Conservation (phyloP, 2,113 vertebrate genomes). For the Oxyura jamaicensis region DNA sequence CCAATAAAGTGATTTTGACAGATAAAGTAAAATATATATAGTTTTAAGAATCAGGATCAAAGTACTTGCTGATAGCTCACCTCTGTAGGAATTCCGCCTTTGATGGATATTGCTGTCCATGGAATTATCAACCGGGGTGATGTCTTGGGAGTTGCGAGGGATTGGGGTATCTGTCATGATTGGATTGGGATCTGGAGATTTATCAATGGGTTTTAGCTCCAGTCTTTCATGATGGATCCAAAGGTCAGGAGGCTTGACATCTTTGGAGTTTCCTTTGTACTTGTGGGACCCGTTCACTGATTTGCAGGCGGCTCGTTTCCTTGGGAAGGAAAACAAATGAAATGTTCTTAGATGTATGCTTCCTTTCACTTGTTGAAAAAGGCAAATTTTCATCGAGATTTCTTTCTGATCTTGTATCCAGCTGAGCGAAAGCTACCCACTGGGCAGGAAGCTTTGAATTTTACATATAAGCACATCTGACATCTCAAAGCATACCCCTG, state of each 20-base stretch:
- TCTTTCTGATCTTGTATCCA: neutral
- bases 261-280: conserved; percentile 97
- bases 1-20: neutral
- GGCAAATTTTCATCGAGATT: neutral
- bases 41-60: neutral
- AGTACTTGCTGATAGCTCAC: conserved; percentile 58
- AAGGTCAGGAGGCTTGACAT: conserved; percentile 96
- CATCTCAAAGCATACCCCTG: neutral
- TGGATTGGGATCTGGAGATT: conserved; percentile 95
- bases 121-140: conserved; percentile 90
- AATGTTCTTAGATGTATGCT: neutral
- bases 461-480: neutral
- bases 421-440: neutral
- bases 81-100: conserved; percentile 94
- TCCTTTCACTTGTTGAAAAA: neutral
- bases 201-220: conserved; percentile 96
- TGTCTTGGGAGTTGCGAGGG: conserved; percentile 94
- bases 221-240: conserved; percentile 98
- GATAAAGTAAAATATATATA: neutral
- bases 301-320: conserved; percentile 95
- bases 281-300: conserved; percentile 96
- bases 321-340: conserved; percentile 52
- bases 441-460: neutral
- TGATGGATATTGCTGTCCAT: conserved; percentile 93
- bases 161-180: conserved; percentile 98